Percentiles rank a stretch among this genome's conserved stretches.
Conservation (phyloP, 2,113 vertebrate genomes). For the Emydura subglobosa region DNA sequence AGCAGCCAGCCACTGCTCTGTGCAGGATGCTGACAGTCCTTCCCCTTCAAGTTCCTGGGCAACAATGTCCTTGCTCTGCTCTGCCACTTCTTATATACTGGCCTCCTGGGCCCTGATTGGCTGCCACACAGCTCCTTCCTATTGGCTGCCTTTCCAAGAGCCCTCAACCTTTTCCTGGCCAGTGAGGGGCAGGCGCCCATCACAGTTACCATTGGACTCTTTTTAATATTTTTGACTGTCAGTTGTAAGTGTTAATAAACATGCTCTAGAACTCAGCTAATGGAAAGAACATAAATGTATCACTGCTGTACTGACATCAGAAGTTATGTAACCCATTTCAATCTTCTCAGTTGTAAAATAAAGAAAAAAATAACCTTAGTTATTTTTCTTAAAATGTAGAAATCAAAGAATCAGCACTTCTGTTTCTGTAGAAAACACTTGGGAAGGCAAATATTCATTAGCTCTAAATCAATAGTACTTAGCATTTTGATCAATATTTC, state of each 20-base stretch:
- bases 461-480: constrained; percentile 13
- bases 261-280: not conserved
- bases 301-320: not conserved
- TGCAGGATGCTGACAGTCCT: no score
- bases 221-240: not conserved
- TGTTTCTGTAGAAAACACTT: not conserved
- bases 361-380: not conserved
- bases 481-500: constrained; percentile 49
- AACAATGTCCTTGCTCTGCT: no score
- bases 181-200: no score
- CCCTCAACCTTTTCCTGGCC: no score
- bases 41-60: no score
- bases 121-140: no score
- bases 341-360: not conserved
- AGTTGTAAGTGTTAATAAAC: not conserved
- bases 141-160: no score
- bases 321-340: not conserved
- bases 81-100: no score
- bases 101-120: no score
- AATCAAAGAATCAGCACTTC: not conserved
- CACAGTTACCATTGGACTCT: not conserved
- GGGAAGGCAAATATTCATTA: constrained; percentile 31
- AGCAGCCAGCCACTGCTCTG: no score
- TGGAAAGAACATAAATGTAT: not conserved
- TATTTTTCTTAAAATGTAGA: not conserved